Percentiles rank a stretch among this genome's conserved stretches.
phyloP scores from a whole-genome alignment of 2,888 invertebrate species.

The Caradrina clavipalpis region DNA sequence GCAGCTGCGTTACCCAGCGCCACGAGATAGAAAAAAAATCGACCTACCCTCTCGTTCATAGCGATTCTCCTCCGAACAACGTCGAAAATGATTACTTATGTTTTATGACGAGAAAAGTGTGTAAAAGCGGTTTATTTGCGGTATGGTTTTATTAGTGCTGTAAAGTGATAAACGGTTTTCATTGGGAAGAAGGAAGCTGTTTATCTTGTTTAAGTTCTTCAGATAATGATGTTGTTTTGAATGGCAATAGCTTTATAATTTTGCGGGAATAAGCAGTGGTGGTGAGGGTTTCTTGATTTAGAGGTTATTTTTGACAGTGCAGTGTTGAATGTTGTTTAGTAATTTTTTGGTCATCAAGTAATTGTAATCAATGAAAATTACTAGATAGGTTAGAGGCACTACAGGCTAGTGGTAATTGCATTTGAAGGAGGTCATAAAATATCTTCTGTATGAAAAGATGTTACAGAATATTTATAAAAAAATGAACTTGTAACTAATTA shows the following conservation, averaged over 20 bases:
- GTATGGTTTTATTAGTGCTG: conserved; percentile 45
- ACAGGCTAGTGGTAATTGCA: no score
- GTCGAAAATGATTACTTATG: conserved; percentile 63
- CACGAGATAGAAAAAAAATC: conserved; percentile 67
- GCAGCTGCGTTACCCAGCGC: conserved; percentile 75
- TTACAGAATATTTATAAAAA: no score
- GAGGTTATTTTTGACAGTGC: no score
- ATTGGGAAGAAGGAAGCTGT: conserved; percentile 12
- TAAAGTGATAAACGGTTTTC: conserved; percentile 38
- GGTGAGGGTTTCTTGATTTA: no score
- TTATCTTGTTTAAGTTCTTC: not conserved
- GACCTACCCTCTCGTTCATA: conserved; percentile 63
- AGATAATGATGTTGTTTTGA: not conserved
- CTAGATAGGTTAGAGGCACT: no score
- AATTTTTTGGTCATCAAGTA: no score
- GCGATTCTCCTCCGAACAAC: conserved; percentile 56
- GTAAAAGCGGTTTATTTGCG: conserved; percentile 48
- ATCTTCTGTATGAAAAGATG: no score
- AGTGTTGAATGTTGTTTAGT: no score
- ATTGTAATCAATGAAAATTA: no score
- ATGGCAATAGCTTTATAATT: not conserved
- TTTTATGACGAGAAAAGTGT: conserved; percentile 56
- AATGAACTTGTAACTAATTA: no score
- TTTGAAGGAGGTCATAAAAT: no score
- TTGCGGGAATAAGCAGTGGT: not conserved